Evolutionary conservation across 2,888 invertebrate species (phyloP), one percentile per base, ranked within the genome.

Genomic region (Pachliopta kotzebuea): DNA sequence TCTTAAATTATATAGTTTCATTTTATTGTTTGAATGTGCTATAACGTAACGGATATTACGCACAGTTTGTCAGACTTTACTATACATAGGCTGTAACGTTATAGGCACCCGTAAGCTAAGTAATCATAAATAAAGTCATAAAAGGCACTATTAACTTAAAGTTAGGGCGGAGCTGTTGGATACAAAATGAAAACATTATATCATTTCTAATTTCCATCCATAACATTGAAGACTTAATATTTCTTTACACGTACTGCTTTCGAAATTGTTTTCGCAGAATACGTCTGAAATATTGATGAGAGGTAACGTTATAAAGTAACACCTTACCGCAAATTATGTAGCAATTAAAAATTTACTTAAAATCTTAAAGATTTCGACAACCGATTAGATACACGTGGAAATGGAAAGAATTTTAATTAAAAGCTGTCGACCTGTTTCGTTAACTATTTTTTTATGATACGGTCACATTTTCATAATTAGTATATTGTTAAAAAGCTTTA

Each of bases 161-260:
- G n/a, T 2, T 55, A 29, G 24, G 29, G 29, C 18, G 17, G 53
- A n/a, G 53, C 23, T 17, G 24, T 11, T 53, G 53, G 23, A 6
- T 53, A 20, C 29, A 11, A 55, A 29, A 29, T 55, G 55, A 55
- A 55, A 55, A 29, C 55, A 55, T 54, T 54, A 54, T 54, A 54
- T 55, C 55, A 55, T 24, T n/a, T 29, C 55, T 18, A 55, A 55
- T 55, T 55, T 55, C 55, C n/a, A 55, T 31, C 24, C 55, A 55
- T 29, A 55, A 29, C 20, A n/a, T 31, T 55, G n/a, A 9, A 29
- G 29, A 55, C 31, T 20, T 26, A 55, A 29, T 55, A 29, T 55
- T 55, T 55, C 55, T 18, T 24, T n/a, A 55, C 29, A 55, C 55
- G 55, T 55, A 29, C 55, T 29, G 29, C n/a, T 29, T 29, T 29